Percentiles rank a stretch among this genome's conserved stretches.
phyloP scores from a whole-genome alignment of 1,140 invertebrate genomes.

The Drosophila pectinifera region DNA sequence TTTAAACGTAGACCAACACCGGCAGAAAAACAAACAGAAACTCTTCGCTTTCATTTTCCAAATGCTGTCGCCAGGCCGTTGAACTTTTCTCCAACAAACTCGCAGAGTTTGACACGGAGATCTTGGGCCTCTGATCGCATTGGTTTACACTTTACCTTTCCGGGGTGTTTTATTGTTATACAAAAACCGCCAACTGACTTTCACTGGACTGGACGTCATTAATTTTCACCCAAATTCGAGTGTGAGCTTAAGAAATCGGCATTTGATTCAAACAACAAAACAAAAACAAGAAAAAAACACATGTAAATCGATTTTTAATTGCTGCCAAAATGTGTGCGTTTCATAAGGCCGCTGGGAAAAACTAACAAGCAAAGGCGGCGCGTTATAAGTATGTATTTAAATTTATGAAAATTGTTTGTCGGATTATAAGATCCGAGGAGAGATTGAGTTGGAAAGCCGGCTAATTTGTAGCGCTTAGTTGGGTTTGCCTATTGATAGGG shows the following conservation, averaged over 20 bases:
- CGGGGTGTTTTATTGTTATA: conserved; percentile 47
- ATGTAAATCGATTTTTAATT: conserved; percentile 82
- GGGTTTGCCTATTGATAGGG: conserved; percentile 38
- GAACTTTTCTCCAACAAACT: conserved; percentile 60
- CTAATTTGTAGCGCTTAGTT: conserved; percentile 75
- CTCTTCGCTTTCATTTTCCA: conserved; percentile 72
- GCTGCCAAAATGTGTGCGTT: conserved; percentile 50
- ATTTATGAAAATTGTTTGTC: conserved; percentile 61
- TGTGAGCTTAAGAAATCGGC: conserved; percentile 39
- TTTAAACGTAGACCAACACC: conserved; percentile 23
- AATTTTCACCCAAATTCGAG: conserved; percentile 65
- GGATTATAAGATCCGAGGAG: conserved; percentile 39
- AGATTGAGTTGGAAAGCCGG: conserved; percentile 30
- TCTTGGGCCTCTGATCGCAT: conserved; percentile 39
- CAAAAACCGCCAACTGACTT: conserved; percentile 56
- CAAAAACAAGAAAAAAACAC: conserved; percentile 11
- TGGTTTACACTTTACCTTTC: conserved; percentile 52
- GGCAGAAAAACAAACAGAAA: conserved; percentile 43
- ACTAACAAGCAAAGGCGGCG: conserved; percentile 42
- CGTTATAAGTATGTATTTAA: conserved; percentile 45
- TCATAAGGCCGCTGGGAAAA: conserved; percentile 47
- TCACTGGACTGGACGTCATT: conserved; percentile 77
- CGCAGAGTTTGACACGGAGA: conserved; percentile 65
- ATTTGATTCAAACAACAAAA: conserved; percentile 23
- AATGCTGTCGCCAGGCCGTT: conserved; percentile 42